Evolutionary conservation across 2,888 invertebrate species (phyloP).

Genomic region (Conops quadrifasciatus): DNA sequence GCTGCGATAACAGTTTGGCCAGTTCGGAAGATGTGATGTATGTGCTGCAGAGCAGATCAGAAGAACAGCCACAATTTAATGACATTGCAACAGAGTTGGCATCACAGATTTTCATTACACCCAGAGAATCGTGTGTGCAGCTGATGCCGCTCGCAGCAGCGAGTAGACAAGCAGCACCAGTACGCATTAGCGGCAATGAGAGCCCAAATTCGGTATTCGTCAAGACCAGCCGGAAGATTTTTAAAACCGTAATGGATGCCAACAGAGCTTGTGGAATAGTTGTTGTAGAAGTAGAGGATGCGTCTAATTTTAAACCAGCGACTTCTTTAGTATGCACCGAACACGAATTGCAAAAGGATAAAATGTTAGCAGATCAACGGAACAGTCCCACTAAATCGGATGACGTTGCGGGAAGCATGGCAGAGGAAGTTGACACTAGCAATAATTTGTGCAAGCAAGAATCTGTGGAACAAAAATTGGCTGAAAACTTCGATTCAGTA

Average conservation of each 20-base stretch:
- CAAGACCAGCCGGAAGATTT: conserved; percentile 82
- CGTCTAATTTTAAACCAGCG: conserved; percentile 44
- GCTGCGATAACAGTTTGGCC: no score
- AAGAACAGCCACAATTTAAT: conserved; percentile 42
- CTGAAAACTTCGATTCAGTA: not conserved
- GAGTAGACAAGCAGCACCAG: conserved; percentile 38
- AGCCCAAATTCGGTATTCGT: conserved; percentile 74
- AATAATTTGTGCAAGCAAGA: not conserved
- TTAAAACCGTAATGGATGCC: conserved; percentile 72
- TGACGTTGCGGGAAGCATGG: not conserved
- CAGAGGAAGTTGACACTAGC: not conserved
- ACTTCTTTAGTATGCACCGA: not conserved
- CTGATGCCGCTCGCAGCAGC: conserved; percentile 34
- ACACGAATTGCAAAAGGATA: not conserved
- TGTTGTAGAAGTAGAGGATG: conserved; percentile 55
- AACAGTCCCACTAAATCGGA: not conserved
- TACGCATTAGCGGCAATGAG: conserved; percentile 44
- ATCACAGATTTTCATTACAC: conserved; percentile 40
- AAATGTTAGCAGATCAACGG: not conserved
- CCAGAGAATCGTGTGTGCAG: conserved; percentile 48
- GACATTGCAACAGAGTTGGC: not conserved
- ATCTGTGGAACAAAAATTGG: no score
- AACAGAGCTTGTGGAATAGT: conserved; percentile 53
- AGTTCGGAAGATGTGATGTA: conserved; percentile 57
- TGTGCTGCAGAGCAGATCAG: conserved; percentile 62